phyloP scores from a whole-genome alignment of 2,888 invertebrate species.

The Leptogaster cylindrica region DNA sequence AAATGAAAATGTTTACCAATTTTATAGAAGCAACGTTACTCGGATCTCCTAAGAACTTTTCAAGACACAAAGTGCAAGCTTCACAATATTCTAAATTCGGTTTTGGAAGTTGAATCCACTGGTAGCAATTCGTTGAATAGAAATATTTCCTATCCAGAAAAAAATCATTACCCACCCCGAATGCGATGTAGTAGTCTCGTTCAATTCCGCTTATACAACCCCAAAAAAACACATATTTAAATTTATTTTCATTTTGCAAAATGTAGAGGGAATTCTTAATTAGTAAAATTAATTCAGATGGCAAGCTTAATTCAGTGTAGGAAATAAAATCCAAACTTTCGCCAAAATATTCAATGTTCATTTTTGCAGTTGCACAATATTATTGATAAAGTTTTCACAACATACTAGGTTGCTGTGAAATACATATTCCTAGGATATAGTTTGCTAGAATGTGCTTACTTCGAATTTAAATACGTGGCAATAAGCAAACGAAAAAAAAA shows the following conservation, averaged over 20 bases:
- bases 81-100: conserved; percentile 56
- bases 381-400: too few species aligned
- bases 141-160: conserved; percentile 75
- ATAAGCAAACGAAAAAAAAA: too few species aligned
- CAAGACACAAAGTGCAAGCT: conserved; percentile 54
- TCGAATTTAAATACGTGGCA: too few species aligned
- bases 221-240: conserved; percentile 82
- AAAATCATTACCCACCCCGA: conserved; percentile 77
- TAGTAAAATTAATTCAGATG: conserved; percentile 73
- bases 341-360: conserved; percentile 58
- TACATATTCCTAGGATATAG: too few species aligned
- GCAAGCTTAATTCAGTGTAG: conserved; percentile 72
- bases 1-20: conserved; percentile 54
- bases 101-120: conserved; percentile 71
- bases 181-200: conserved; percentile 83
- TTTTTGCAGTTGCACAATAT: too few species aligned
- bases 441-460: too few species aligned
- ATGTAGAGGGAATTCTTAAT: conserved; percentile 79
- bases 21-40: conserved; percentile 53
- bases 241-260: conserved; percentile 85
- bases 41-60: conserved; percentile 58
- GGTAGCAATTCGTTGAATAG: conserved; percentile 75
- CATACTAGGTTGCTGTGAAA: too few species aligned
- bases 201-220: conserved; percentile 79
- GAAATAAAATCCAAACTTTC: conserved; percentile 59